Evolutionary conservation across 2,797 vertebrate genomes (phyloP), one percentile per base, ranked within the genome.

Genomic region (Schizopygopsis malacanthus): DNA sequence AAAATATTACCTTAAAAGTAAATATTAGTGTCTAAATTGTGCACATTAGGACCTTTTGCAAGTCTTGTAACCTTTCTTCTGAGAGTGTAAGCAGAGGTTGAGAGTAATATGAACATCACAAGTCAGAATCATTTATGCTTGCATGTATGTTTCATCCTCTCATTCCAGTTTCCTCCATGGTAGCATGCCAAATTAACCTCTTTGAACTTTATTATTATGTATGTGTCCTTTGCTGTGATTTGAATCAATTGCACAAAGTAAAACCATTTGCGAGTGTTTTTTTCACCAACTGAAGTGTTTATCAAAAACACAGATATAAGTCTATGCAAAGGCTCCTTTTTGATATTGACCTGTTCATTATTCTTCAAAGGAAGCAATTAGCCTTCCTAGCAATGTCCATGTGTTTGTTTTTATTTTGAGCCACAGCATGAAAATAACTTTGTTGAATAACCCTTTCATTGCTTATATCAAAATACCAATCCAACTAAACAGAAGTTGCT

Each of bases 301-400:
- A 82, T 82, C 76, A 88, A 81, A 86, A 79, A 43, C 56, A 45
- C 71, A 79, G 37, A 75, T 54, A 79, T 77, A 65, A 71, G 33
- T 33, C 78, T 72, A 75, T 73, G 18, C 28, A 28, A 16, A 71
- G 69, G 28, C 43, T 83, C 37, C 33, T 81, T 80, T 87, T 89
- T 86, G n/a, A 86, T 82, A 79, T 86, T 73, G 47, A 89, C 65
- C 80, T 81, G 75, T 63, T 47, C 54, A 67, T 85, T 85, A 50
- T 76, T 61, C 56, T 69, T 81, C 56, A 78, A 59, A 77, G 69
- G 1, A 85, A 77, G 16, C 39, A 33, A 50, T 52, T 22, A 43
- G 16, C 13, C 6, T 69, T 25, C 33, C 75, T 7, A 18, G 16
- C n/a, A 73, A 54, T 15, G 8, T 72, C 33, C 22, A 10, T 33